Evolutionary conservation across 2,888 invertebrate genomes (phyloP).

Genomic region (Dasypogon diadema): DNA sequence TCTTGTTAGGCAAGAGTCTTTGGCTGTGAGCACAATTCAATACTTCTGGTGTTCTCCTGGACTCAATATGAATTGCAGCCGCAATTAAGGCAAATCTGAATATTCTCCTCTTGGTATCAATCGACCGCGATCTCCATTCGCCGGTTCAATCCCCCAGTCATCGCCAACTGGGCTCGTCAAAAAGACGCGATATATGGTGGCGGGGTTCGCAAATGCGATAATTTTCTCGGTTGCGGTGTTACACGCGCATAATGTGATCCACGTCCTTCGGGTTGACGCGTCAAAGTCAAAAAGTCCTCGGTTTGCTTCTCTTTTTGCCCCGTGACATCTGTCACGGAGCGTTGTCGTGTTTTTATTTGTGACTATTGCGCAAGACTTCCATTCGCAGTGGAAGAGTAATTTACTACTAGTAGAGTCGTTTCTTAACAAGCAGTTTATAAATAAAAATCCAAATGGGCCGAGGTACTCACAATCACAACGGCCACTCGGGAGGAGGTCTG

Average conservation of each 20-base stretch:
- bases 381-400: background rate
- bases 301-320: background rate
- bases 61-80: background rate
- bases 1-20: background rate
- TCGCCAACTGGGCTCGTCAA: background rate
- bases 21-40: background rate
- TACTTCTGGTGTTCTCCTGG: background rate
- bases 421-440: conserved; percentile 30
- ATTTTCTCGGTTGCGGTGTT: conserved; percentile 25
- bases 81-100: background rate
- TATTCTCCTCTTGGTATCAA: background rate
- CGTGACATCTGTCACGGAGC: conserved; percentile 24
- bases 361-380: conserved; percentile 23
- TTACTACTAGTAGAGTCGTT: conserved; percentile 7
- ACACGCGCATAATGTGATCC: conserved; percentile 5
- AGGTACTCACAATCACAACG: too few species aligned
- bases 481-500: conserved; percentile 18
- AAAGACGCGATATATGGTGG: background rate
- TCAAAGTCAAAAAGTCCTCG: conserved; percentile 22
- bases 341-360: conserved; percentile 39
- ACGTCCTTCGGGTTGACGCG: conserved; percentile 16
- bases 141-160: background rate
- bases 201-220: conserved; percentile 4
- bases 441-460: too few species aligned
- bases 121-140: background rate